Evolutionary conservation across 2,888 invertebrate genomes (phyloP), one percentile per base, ranked within the genome.

Genomic region (Psococerastis gibbosa): DNA sequence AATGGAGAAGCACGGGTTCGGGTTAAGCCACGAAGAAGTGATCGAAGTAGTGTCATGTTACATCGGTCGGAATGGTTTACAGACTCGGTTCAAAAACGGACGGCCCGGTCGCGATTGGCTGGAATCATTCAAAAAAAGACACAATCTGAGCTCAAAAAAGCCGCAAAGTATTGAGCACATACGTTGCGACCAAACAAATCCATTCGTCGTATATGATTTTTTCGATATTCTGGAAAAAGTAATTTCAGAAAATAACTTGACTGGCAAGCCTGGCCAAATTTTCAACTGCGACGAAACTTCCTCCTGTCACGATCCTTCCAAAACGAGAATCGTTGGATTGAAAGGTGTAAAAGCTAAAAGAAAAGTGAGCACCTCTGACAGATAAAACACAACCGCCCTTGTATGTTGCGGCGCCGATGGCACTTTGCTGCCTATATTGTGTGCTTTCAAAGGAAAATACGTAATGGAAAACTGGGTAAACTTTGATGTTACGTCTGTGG

Each of bases 151-250:
- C 6, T 11, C 11, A 11, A 27, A 27, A 11, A 27, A 27, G 27
- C 27, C 27, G 27, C 27, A 27, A 11, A 11, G 8, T 27, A 11
- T 27, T 6, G 27, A 27, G 27, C 11, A 9, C 11, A 9, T 27
- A 11, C 27, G 27, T 6, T 11, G 11, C 6, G 11, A 27, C 11
- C 8, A 6, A 27, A 27, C 11, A 9, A 27, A 27, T 11, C 27
- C 27, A 11, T 27, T 27, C 11, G 11, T 11, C 11, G 11, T 27
- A 9, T 27, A 27, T 11, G 31, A 49, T 33, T 52, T 51, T 43
- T 51, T 49, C 46, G 43, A 51, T 13, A 35, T 47, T 35, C 43
- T 50, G 42, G 41, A 48, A 18, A 18, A 18, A 16, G 15, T 15
- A 13, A 15, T 34, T 6, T 9, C 8, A 18, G 35, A 34, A 9